A percentile compares a stretch with the other conserved stretches of the same genome.
phyloP scores from a whole-genome alignment of 2,888 invertebrate genomes.

The Anagyrus pseudococci region DNA sequence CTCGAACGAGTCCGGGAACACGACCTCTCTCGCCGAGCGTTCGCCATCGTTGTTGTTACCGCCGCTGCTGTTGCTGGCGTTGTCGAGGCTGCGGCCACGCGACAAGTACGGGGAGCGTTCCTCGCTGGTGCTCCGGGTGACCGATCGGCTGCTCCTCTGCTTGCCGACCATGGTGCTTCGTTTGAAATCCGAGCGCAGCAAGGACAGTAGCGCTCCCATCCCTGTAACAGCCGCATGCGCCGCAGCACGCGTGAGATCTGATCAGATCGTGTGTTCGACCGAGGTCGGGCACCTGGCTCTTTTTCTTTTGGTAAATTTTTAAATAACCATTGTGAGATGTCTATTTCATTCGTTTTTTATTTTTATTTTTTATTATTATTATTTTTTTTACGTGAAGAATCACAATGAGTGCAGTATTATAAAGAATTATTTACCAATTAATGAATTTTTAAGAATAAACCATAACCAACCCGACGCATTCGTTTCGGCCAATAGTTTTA shows the following conservation, averaged over 20 bases:
- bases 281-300: not conserved
- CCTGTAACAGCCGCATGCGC: conserved; percentile 58
- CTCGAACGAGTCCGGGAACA: conserved; percentile 60
- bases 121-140: conserved; percentile 34
- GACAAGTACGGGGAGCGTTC: conserved; percentile 11
- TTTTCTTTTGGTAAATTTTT: no score
- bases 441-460: conserved; percentile 43
- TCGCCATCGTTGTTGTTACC: conserved; percentile 42
- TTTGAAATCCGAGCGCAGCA: conserved; percentile 57
- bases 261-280: not conserved
- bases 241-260: not conserved
- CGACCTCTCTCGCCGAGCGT: conserved; percentile 52
- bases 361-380: no score
- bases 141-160: conserved; percentile 30
- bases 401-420: conserved; percentile 3
- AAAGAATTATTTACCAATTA: conserved; percentile 18
- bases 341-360: no score
- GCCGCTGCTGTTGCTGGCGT: conserved; percentile 36
- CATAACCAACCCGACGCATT: conserved; percentile 61
- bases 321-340: no score
- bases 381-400: no score
- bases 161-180: conserved; percentile 23
- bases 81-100: conserved; percentile 22
- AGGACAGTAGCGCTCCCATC: conserved; percentile 56
- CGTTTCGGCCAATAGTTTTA: conserved; percentile 57